Evolutionary conservation across 1,140 invertebrate genomes (phyloP).

Genomic region (Drosophila ironensis): DNA sequence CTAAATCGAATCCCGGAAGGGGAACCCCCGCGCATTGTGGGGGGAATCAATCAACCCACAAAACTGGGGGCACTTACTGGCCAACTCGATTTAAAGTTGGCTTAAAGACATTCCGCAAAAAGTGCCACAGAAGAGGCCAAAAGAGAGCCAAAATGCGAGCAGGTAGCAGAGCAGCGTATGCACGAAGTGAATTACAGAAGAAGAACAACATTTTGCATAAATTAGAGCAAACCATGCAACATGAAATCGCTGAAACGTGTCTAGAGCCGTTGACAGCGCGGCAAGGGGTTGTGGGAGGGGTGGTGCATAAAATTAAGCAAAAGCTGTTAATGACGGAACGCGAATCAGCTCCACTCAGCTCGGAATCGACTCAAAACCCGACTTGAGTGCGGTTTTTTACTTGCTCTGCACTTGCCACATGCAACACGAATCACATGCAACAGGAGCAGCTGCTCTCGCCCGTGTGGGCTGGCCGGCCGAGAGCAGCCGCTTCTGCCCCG

Average conservation of each 20-base stretch:
- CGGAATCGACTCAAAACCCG: conserved; percentile 45
- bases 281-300: not conserved
- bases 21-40: too few relatives aligned
- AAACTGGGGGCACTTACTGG: conserved; percentile 32
- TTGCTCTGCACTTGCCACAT: conserved; percentile 51
- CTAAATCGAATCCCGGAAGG: too few relatives aligned
- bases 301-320: conserved; percentile 70
- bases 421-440: conserved; percentile 28
- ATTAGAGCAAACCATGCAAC: conserved; percentile 71
- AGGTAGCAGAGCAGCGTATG: conserved; percentile 7
- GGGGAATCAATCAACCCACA: conserved; percentile 13
- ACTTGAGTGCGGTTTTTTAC: conserved; percentile 25
- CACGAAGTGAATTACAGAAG: conserved; percentile 53
- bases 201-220: conserved; percentile 76
- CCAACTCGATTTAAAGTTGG: conserved; percentile 15
- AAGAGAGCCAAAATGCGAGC: conserved; percentile 8
- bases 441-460: conserved; percentile 22
- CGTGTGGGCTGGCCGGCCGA: conserved; percentile 17
- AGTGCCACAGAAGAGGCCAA: not conserved
- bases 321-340: conserved; percentile 70
- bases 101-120: conserved; percentile 8
- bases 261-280: conserved; percentile 54
- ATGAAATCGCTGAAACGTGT: conserved; percentile 73
- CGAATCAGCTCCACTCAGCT: conserved; percentile 39
- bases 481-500: conserved; percentile 9